Percentiles rank a stretch among this genome's conserved stretches.
These are phyloP conservation scores for Tadarida brasiliensis DNA, from an alignment of 2,797 vertebrate genomes.

Conservation along the genomic window DNA sequence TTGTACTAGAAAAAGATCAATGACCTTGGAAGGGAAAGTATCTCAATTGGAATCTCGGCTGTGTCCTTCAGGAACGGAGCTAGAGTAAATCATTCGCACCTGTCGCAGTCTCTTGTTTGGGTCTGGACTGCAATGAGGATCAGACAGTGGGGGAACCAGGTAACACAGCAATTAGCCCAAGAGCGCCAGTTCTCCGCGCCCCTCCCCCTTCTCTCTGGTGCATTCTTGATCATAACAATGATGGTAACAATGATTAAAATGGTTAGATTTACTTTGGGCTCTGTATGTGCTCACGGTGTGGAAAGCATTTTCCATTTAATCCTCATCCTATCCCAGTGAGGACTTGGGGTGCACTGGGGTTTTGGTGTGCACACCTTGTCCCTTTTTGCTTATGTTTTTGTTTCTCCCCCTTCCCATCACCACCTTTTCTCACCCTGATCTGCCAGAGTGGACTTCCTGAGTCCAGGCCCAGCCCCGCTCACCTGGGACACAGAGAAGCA, in stretches of 20 bases:
- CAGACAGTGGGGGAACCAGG: neutral
- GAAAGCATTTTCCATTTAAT: neutral
- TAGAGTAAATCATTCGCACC: neutral
- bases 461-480: neutral
- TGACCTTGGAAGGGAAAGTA: too few species aligned
- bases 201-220: neutral
- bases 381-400: neutral
- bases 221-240: neutral
- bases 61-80: neutral
- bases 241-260: too few species aligned
- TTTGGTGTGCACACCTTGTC: accelerated
- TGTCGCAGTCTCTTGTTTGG: neutral
- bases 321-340: neutral
- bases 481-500: constrained; percentile 1
- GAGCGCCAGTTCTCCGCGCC: neutral
- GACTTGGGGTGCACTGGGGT: accelerated
- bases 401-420: neutral
- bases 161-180: too few species aligned
- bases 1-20: too few species aligned
- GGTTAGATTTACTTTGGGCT: neutral
- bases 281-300: accelerated
- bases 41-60: too few species aligned
- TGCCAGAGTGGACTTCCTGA: neutral
- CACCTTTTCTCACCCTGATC: neutral
- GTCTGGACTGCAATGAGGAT: neutral